A percentile compares a stretch with the other conserved stretches of the same genome.
phyloP scores from a whole-genome alignment of 2,888 invertebrate species.

The Agrenia bidenticulata region DNA sequence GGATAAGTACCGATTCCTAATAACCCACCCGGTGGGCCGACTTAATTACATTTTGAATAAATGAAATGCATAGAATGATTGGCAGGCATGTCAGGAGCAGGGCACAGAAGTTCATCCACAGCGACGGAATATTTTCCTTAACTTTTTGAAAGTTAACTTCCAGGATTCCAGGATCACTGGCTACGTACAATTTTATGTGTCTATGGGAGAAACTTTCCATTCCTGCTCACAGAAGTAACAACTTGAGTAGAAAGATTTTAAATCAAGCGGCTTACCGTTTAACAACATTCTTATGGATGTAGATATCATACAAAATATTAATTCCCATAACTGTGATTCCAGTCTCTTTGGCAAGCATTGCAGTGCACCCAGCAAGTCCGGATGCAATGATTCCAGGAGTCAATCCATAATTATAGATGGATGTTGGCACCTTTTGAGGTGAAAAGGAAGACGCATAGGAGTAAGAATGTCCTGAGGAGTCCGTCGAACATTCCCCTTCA shows the following conservation, averaged over 20 bases:
- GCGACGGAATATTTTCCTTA: neutral
- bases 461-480: slow-evolving; percentile 4
- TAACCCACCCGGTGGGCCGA: slow-evolving; percentile 1
- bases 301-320: slow-evolving; percentile 75
- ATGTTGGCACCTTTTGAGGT: neutral
- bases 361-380: slow-evolving; percentile 65
- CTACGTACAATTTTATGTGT: too few species aligned
- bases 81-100: slow-evolving; percentile 22
- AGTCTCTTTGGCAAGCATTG: slow-evolving; percentile 85
- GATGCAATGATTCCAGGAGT: slow-evolving; percentile 41
- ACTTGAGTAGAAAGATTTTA: too few species aligned
- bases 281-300: slow-evolving; percentile 69
- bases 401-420: slow-evolving; percentile 15
- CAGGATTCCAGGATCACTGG: too few species aligned
- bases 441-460: neutral
- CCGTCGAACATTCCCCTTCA: slow-evolving; percentile 13
- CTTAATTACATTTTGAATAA: slow-evolving; percentile 19
- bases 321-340: slow-evolving; percentile 77
- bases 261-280: slow-evolving; percentile 63
- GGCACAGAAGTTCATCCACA: neutral
- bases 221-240: too few species aligned
- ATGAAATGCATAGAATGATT: slow-evolving; percentile 9
- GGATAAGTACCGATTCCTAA: too few species aligned
- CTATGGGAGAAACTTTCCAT: too few species aligned
- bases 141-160: too few species aligned